Evolutionary conservation across 2,888 invertebrate species (phyloP).

Genomic region (Tenodera sinensis): DNA sequence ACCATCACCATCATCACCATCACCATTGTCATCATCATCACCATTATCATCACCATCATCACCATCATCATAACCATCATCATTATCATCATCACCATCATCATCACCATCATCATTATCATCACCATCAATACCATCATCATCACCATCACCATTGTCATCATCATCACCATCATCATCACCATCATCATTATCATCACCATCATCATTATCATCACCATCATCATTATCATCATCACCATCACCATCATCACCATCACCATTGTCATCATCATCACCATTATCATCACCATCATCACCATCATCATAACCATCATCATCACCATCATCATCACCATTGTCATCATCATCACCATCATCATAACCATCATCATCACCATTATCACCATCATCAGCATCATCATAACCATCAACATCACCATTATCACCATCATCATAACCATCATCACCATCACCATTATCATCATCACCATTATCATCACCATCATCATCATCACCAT

Average conservation of each 20-base stretch:
- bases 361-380: no score
- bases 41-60: not conserved
- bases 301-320: not conserved
- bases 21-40: not conserved
- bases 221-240: not conserved
- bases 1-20: not conserved
- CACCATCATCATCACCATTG: not conserved
- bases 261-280: not conserved
- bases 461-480: not conserved
- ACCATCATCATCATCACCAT: not conserved
- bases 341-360: not conserved
- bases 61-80: no score
- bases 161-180: not conserved
- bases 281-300: not conserved
- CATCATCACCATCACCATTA: not conserved
- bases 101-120: not conserved
- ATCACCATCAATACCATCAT: no score
- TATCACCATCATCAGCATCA: no score
- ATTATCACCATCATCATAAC: no score
- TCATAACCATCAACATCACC: no score
- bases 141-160: not conserved
- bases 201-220: not conserved
- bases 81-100: conserved; percentile 1
- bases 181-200: not conserved
- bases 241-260: not conserved